Conservation (phyloP, 2,888 invertebrate genomes). For the Serrognathus titanus region DNA sequence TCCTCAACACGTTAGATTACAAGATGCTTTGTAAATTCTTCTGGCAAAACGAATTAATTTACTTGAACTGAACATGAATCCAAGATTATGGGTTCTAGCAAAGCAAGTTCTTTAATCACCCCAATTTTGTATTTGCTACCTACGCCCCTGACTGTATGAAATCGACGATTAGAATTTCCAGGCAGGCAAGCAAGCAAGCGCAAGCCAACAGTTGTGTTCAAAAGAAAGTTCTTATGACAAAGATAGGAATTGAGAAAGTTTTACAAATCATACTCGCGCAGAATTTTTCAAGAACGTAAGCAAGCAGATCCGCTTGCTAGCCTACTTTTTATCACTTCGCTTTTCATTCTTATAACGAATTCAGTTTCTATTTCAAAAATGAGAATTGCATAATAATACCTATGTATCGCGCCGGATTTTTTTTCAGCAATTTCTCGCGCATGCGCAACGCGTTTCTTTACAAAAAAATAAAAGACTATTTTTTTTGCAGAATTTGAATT, state of each 20-base stretch:
- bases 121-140: too few species aligned
- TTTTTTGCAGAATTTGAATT: neutral
- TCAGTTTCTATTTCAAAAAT: neutral
- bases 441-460: neutral
- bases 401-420: too few species aligned
- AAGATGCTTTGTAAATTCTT: too few species aligned
- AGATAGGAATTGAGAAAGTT: constrained; percentile 40
- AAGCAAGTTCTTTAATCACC: too few species aligned
- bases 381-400: neutral
- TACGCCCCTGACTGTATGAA: too few species aligned
- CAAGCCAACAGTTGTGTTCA: constrained; percentile 19
- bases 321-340: constrained; percentile 32
- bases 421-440: neutral
- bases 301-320: constrained; percentile 35
- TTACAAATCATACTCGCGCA: constrained; percentile 34
- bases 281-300: constrained; percentile 35
- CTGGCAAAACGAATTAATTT: too few species aligned
- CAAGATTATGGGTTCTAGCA: too few species aligned
- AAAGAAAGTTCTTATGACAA: constrained; percentile 37
- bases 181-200: too few species aligned
- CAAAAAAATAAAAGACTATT: neutral
- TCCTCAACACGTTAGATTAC: too few species aligned
- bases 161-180: too few species aligned
- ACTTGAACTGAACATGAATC: too few species aligned
- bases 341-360: neutral